Evolutionary conservation across 2,113 vertebrate genomes (phyloP).

Genomic region (Morone chrysops): DNA sequence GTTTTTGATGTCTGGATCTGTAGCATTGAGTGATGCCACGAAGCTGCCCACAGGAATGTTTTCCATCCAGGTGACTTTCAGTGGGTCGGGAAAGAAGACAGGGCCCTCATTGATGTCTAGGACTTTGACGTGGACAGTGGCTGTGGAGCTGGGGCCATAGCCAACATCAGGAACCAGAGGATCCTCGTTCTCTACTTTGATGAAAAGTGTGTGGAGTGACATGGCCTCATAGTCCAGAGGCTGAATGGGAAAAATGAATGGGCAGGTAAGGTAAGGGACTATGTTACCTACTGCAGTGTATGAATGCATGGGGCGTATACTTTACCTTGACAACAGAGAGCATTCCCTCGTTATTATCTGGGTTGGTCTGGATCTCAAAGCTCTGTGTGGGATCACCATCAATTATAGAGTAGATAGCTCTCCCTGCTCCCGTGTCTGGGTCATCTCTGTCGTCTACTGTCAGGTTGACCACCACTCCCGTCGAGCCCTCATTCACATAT

Average conservation of each 20-base stretch:
- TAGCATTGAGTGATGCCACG: slow-evolving; percentile 92
- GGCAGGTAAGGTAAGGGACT: not conserved
- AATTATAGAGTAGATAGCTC: slow-evolving; percentile 94
- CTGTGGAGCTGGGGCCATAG: slow-evolving; percentile 94
- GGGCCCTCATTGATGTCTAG: slow-evolving; percentile 95
- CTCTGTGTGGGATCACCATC: slow-evolving; percentile 93
- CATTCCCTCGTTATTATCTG: slow-evolving; percentile 97
- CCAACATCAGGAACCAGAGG: slow-evolving; percentile 89
- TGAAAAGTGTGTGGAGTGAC: slow-evolving; percentile 90
- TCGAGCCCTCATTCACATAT: slow-evolving; percentile 90
- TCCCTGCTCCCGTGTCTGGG: slow-evolving; percentile 91
- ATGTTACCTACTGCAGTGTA: rapidly evolving
- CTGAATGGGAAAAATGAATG: slow-evolving; percentile 63
- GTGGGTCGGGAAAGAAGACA: slow-evolving; percentile 93
- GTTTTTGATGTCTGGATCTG: slow-evolving; percentile 93
- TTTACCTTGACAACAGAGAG: slow-evolving; percentile 94
- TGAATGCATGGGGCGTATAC: not conserved
- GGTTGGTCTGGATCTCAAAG: slow-evolving; percentile 96
- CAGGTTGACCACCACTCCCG: slow-evolving; percentile 93
- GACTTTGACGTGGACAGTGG: slow-evolving; percentile 91
- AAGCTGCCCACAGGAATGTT: slow-evolving; percentile 91
- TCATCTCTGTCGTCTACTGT: slow-evolving; percentile 95
- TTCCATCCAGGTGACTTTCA: slow-evolving; percentile 89
- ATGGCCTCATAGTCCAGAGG: slow-evolving; percentile 94
- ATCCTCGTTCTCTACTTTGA: slow-evolving; percentile 97